Evolutionary conservation across 2,888 invertebrate genomes (phyloP).

Genomic region (Hedya salicella): DNA sequence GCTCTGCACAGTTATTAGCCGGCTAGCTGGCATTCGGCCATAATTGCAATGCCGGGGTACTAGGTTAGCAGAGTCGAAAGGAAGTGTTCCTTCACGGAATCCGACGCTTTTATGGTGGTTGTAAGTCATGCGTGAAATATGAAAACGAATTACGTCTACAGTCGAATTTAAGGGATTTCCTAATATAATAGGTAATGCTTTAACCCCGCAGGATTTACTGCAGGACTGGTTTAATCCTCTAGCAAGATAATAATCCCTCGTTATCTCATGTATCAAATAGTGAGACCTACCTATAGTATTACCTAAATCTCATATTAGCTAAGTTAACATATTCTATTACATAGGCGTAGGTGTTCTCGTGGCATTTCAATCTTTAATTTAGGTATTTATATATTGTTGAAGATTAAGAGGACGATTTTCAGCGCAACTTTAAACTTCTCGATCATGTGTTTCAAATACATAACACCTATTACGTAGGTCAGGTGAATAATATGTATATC

Average conservation of each 20-base stretch:
- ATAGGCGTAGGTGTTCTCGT: too few species aligned
- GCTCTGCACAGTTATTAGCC: conserved; percentile 66
- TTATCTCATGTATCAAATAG: neutral
- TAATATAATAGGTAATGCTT: conserved; percentile 12
- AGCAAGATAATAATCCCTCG: neutral
- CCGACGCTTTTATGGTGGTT: conserved; percentile 69
- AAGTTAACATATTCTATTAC: too few species aligned
- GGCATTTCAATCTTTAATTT: too few species aligned
- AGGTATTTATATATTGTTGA: too few species aligned
- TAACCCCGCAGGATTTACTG: neutral
- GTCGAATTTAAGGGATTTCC: conserved; percentile 9
- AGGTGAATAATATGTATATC: too few species aligned
- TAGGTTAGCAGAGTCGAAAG: conserved; percentile 63
- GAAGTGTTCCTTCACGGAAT: conserved; percentile 67
- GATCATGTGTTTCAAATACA: too few species aligned
- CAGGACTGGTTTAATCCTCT: neutral
- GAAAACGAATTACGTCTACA: conserved; percentile 37
- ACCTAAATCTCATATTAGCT: too few species aligned
- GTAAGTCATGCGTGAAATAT: conserved; percentile 59
- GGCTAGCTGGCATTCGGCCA: conserved; percentile 74
- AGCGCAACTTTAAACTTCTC: too few species aligned
- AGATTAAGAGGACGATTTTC: too few species aligned
- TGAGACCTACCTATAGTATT: too few species aligned
- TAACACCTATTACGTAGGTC: too few species aligned
- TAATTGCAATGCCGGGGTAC: conserved; percentile 66